These are phyloP conservation scores for Hydrozoanthus tunicans DNA, from an alignment of 64 coral and sea anemone genomes.

Conservation along the genomic window DNA sequence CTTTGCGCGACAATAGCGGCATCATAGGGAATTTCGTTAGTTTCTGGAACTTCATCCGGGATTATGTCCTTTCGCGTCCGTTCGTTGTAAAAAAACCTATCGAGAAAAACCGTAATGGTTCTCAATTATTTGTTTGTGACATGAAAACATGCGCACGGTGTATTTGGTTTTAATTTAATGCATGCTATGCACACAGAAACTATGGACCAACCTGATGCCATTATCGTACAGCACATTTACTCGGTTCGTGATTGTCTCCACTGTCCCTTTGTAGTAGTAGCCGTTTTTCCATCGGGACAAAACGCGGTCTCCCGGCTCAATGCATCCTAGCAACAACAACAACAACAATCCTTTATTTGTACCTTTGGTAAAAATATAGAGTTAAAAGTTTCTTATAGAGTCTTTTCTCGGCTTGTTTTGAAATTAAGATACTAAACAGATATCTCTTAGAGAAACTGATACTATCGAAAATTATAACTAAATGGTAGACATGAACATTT, in stretches of 20 bases:
- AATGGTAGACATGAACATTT: no score
- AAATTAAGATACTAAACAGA: no score
- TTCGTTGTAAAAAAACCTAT: slow-evolving; percentile 48
- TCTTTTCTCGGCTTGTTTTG: no score
- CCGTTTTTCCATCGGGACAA: slow-evolving; percentile 93
- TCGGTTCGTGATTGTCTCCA: slow-evolving; percentile 84
- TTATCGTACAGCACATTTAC: slow-evolving; percentile 85
- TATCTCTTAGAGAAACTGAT: no score
- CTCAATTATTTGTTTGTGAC: no score
- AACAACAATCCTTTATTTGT: background rate
- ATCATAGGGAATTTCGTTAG: slow-evolving; percentile 31
- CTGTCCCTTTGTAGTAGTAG: slow-evolving; percentile 86
- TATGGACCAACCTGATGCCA: slow-evolving; percentile 35
- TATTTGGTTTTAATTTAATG: no score
- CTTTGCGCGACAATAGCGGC: slow-evolving; percentile 21
- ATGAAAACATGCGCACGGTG: no score
- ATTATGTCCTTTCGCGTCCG: slow-evolving; percentile 23
- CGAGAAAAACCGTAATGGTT: background rate
- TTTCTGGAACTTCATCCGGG: slow-evolving; percentile 27
- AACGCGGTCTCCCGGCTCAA: slow-evolving; percentile 78
- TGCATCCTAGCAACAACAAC: slow-evolving; percentile 58
- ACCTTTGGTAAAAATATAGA: background rate
- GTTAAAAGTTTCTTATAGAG: no score
- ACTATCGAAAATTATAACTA: no score
- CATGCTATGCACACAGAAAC: no score